phyloP scores from a whole-genome alignment of 2,888 invertebrate species.

The Meloe dianella region DNA sequence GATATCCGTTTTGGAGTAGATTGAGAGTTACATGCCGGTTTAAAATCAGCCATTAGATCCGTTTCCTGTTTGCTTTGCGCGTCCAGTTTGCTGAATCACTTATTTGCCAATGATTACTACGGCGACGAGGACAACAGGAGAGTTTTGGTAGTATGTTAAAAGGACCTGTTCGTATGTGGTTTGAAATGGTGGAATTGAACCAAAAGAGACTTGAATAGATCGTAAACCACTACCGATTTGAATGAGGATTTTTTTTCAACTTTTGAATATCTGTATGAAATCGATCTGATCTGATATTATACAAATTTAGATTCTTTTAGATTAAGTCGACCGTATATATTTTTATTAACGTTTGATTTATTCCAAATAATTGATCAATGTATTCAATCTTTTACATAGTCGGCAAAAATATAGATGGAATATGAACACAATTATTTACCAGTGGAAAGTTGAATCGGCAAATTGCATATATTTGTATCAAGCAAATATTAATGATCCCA shows the following conservation, averaged over 20 bases:
- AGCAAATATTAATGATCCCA: not conserved
- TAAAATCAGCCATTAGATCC: conserved; percentile 16
- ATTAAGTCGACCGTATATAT: not conserved
- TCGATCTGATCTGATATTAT: too few species aligned
- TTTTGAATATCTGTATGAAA: not conserved
- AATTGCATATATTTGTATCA: not conserved
- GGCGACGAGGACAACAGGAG: not conserved
- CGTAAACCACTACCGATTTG: not conserved
- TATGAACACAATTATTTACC: not conserved
- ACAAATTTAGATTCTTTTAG: not conserved
- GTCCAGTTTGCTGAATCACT: conserved; percentile 30
- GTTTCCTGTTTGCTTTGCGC: conserved; percentile 30
- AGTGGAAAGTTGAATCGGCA: not conserved
- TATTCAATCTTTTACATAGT: too few species aligned
- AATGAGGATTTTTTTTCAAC: not conserved
- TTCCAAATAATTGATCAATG: not conserved
- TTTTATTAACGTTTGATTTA: not conserved
- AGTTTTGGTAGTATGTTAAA: not conserved
- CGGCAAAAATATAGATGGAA: not conserved
- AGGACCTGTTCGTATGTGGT: not conserved
- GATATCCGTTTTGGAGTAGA: not conserved
- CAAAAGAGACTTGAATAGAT: not conserved
- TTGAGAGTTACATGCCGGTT: not conserved
- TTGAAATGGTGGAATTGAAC: not conserved
- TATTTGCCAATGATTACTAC: conserved; percentile 18